Evolutionary conservation across 1,140 invertebrate species (phyloP).

Genomic region (Hermatobates lingyangjiaoensis): DNA sequence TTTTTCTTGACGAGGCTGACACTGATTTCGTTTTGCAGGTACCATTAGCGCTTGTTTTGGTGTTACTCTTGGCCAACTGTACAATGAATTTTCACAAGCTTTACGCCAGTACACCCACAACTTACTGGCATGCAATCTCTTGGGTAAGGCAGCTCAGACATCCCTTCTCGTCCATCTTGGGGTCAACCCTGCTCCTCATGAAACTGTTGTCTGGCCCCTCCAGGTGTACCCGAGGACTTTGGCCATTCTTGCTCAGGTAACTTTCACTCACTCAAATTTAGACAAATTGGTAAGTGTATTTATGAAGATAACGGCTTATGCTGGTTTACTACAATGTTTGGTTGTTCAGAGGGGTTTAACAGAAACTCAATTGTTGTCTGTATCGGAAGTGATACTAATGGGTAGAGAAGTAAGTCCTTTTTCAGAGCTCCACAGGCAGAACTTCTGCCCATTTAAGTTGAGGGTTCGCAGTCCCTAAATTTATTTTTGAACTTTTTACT

Average conservation of each 20-base stretch:
- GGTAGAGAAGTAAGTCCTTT: no score
- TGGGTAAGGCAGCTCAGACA: constrained; percentile 47
- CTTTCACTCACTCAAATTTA: background rate
- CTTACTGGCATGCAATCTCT: constrained; percentile 47
- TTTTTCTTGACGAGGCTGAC: background rate
- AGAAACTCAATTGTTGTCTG: no score
- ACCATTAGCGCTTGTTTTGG: constrained; percentile 56
- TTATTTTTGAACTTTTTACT: no score
- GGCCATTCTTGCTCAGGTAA: constrained; percentile 53
- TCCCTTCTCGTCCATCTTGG: constrained; percentile 52
- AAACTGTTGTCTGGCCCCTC: constrained; percentile 42
- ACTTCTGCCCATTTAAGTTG: no score
- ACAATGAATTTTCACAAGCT: constrained; percentile 55
- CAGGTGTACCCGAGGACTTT: constrained; percentile 72
- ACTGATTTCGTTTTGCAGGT: constrained; percentile 26
- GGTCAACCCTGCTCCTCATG: constrained; percentile 36
- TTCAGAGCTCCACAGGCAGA: no score
- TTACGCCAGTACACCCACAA: constrained; percentile 69
- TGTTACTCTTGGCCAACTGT: constrained; percentile 43
- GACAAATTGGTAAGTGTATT: no score
- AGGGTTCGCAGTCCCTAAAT: no score
- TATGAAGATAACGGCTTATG: no score
- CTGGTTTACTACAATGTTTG: no score
- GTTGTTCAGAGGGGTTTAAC: no score
- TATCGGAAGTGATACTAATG: no score